These are phyloP conservation scores for Clivina fossor DNA, from an alignment of 2,888 invertebrate genomes.

Conservation along the genomic window DNA sequence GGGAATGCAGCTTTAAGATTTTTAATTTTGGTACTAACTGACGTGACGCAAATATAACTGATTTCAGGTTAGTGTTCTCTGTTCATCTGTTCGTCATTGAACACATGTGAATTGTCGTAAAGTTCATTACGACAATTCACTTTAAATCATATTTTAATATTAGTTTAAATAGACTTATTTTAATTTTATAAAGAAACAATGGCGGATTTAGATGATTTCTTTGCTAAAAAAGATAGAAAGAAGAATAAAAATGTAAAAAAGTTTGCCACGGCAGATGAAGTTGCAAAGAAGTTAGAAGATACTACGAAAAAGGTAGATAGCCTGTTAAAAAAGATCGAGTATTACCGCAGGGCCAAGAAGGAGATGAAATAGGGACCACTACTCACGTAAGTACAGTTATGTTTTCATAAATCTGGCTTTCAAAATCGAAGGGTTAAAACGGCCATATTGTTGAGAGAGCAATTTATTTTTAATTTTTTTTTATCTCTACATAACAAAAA, in stretches of 20 bases:
- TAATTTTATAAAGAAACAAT: constrained; percentile 54
- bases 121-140: constrained; percentile 31
- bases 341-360: constrained; percentile 54
- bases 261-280: constrained; percentile 84
- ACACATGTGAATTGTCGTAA: constrained; percentile 35
- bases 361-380: constrained; percentile 60
- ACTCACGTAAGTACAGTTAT: constrained; percentile 52
- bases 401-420: too few relatives aligned
- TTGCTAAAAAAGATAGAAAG: constrained; percentile 96
- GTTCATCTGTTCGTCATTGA: constrained; percentile 34
- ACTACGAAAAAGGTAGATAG: constrained; percentile 67
- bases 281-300: constrained; percentile 85
- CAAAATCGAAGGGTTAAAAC: constrained; percentile 35
- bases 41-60: constrained; percentile 8
- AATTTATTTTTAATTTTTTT: constrained; percentile 8
- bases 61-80: constrained; percentile 27
- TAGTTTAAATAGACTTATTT: constrained; percentile 25
- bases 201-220: constrained; percentile 96
- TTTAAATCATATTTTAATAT: constrained; percentile 27
- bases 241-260: constrained; percentile 86
- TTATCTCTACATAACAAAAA: neutral
- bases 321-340: constrained; percentile 52
- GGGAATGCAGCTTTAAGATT: constrained; percentile 17
- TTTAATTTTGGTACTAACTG: constrained; percentile 2
- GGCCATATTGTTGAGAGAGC: constrained; percentile 26